Evolutionary conservation across 2,113 vertebrate species (phyloP), one percentile per base, ranked within the genome.

Genomic region (Theristicus caerulescens): DNA sequence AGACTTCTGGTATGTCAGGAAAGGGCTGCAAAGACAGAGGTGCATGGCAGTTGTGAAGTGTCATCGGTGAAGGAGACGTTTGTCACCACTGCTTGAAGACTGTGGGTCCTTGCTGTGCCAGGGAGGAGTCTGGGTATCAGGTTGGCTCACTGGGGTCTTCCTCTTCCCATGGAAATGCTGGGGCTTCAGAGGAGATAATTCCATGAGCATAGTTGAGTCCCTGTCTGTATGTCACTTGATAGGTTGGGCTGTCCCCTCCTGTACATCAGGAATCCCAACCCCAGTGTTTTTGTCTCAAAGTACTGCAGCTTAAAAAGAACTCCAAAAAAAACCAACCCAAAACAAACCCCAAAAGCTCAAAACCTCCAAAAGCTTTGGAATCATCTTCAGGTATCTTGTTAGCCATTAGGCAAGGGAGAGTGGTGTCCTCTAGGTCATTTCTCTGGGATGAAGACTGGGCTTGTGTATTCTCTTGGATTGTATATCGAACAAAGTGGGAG

Each of bases 1-100:
- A 57, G 52, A 62, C 32, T 40, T 72, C 59, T 52, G 71, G 36
- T 25, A 13, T 36, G 58, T 40, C 52, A 55, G 88, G 80, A 29
- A 72, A 22, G 88, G 88, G 58, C 76, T 67, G 74, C 69, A 67
- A 18, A n/a, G 70, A 22, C 73, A 47, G 42, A 76, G 34, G 34
- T 38, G 22, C 22, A 0, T 10, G 72, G 82, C 59, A 42, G 16
- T 26, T 32, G 66, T 36, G 84, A 64, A 65, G 51, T 34, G 62
- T 26, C 70, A 11, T 13, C 0, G 0, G 9, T 78, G 85, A 66
- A n/a, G 74, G 61, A 71, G 51, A n/a, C 0, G 0, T 59, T 64
- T 80, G 83, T 65, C 71, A 47, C 54, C 72, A 5, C 34, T 19
- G 0, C 70, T 46, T 36, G 47, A 40, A 51, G 74, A 3, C 26